phyloP scores from a whole-genome alignment of 2,113 vertebrate species.

The Oceanodroma tethys region DNA sequence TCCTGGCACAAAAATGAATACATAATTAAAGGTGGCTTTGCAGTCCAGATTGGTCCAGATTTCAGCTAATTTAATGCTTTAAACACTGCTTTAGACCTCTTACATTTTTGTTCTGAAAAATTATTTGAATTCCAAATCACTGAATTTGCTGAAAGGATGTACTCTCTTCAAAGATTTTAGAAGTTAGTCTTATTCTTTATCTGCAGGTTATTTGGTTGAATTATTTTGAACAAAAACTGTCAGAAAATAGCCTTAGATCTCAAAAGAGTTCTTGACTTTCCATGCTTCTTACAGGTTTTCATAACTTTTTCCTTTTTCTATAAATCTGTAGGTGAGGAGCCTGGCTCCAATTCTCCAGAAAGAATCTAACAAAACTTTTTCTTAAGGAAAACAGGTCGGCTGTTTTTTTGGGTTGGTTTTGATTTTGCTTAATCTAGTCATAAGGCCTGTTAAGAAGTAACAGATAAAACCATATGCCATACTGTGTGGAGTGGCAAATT shows the following conservation, averaged over 20 bases:
- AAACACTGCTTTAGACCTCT: not conserved
- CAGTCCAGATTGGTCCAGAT: not conserved
- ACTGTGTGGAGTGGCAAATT: not conserved
- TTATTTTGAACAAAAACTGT: not conserved
- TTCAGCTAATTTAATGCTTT: not conserved
- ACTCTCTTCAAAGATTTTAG: not conserved
- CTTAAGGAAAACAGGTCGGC: not conserved
- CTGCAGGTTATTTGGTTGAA: not conserved
- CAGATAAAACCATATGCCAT: not conserved
- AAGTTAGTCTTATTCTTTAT: not conserved
- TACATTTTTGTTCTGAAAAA: not conserved
- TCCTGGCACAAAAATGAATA: not conserved
- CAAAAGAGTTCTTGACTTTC: not conserved
- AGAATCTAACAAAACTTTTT: not conserved
- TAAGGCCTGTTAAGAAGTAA: not conserved
- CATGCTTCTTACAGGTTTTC: not conserved
- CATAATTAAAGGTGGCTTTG: not conserved
- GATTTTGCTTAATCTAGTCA: not conserved
- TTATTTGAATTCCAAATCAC: not conserved
- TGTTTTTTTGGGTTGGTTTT: not conserved
- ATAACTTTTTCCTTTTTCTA: not conserved
- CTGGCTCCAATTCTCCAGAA: not conserved
- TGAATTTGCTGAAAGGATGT: not conserved
- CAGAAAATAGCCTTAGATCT: not conserved
- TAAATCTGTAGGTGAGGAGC: not conserved